A percentile compares a stretch with the other conserved stretches of the same genome.
Evolutionary conservation across 2,113 vertebrate species (phyloP).

Genomic region (Sinocyclocheilus grahami): DNA sequence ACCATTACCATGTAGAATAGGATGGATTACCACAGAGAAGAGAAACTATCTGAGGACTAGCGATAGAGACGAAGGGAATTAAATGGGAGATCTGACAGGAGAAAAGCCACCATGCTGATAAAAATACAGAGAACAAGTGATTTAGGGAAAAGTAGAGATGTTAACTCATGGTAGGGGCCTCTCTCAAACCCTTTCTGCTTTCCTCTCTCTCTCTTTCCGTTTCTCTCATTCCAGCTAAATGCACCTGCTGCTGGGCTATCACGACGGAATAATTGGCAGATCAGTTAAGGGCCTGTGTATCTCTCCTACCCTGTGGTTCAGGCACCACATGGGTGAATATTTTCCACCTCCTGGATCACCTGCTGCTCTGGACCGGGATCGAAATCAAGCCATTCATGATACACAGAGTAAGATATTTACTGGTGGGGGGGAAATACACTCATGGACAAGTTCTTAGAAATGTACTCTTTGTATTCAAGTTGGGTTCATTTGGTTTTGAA

Average conservation of each 20-base stretch:
- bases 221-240: constrained; percentile 47
- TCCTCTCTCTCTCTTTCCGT: constrained; percentile 18
- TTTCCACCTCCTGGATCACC: constrained; percentile 61
- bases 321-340: constrained; percentile 59
- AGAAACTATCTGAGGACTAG: constrained; percentile 33
- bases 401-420: background rate
- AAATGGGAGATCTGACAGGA: constrained; percentile 29
- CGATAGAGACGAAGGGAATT: constrained; percentile 5
- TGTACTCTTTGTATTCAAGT: background rate
- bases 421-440: background rate
- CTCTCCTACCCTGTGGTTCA: constrained; percentile 58
- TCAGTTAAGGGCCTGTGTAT: constrained; percentile 68
- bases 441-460: background rate
- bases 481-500: too few species aligned
- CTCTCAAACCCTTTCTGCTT: constrained; percentile 17
- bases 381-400: constrained; percentile 27
- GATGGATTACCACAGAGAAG: constrained; percentile 49
- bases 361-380: constrained; percentile 59
- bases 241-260: constrained; percentile 67
- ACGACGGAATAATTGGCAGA: constrained; percentile 62
- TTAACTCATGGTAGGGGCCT: constrained; percentile 40
- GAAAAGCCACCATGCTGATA: constrained; percentile 40
- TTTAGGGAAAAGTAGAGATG: constrained; percentile 26
- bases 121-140: constrained; percentile 6
- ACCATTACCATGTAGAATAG: constrained; percentile 53